These are phyloP conservation scores for Mobula birostris DNA, from an alignment of 2,113 vertebrate genomes.

Conservation along the genomic window DNA sequence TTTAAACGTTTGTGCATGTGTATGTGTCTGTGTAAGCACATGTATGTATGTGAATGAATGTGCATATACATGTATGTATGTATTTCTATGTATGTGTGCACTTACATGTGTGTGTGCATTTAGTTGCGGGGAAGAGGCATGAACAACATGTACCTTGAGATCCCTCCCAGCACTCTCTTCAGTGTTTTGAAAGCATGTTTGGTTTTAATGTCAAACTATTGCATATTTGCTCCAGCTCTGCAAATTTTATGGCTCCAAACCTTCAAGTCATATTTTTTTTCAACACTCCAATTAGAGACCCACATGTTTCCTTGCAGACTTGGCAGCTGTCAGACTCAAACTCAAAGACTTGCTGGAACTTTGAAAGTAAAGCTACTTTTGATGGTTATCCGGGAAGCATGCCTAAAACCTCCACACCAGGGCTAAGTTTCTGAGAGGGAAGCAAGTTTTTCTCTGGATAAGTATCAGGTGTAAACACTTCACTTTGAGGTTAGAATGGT, in stretches of 20 bases:
- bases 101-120: background rate
- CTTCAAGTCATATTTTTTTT: background rate
- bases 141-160: background rate
- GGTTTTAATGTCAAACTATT: background rate
- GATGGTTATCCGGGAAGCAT: background rate
- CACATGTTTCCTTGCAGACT: slow-evolving; percentile 23
- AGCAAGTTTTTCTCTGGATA: background rate
- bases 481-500: background rate
- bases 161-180: background rate
- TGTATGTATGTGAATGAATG: background rate
- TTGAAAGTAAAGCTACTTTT: background rate
- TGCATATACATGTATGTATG: background rate
- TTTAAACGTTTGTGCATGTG: background rate
- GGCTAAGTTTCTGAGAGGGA: background rate
- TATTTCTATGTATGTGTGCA: background rate
- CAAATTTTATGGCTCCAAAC: background rate
- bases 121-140: background rate
- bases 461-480: background rate
- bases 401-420: background rate
- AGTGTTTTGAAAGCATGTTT: slow-evolving; percentile 10
- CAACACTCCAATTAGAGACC: slow-evolving; percentile 1
- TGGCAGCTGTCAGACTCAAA: slow-evolving; percentile 24
- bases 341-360: background rate
- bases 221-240: slow-evolving; percentile 6
- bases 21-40: too few relatives aligned